These are phyloP conservation scores for Megalonaias nervosa DNA, from an alignment of 1,140 invertebrate species.

Conservation along the genomic window DNA sequence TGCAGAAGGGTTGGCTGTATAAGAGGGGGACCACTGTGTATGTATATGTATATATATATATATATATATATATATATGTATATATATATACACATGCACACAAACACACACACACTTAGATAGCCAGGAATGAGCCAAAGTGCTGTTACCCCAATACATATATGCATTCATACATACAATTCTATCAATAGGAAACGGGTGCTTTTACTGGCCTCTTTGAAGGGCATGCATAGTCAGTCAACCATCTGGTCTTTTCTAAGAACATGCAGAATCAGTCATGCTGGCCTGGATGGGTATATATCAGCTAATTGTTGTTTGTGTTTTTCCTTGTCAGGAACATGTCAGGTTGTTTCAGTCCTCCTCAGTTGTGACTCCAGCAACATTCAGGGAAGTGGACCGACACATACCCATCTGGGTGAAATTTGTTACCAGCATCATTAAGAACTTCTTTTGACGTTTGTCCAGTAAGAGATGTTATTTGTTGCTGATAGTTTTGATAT, in stretches of 20 bases:
- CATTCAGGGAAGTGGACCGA: constrained; percentile 69
- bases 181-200: not conserved
- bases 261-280: no score
- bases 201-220: not conserved
- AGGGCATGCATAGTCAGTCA: no score
- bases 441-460: constrained; percentile 68
- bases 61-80: no score
- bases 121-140: no score
- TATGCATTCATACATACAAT: not conserved
- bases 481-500: no score
- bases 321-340: constrained; percentile 72
- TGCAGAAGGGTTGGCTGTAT: no score
- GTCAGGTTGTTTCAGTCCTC: constrained; percentile 77
- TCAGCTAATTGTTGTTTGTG: constrained; percentile 1
- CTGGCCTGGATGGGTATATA: not conserved
- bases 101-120: no score
- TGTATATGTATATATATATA: no score
- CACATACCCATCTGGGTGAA: constrained; percentile 73
- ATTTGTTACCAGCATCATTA: constrained; percentile 70
- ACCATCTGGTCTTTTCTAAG: no score
- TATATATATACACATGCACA: no score
- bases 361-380: constrained; percentile 65
- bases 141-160: not conserved
- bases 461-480: no score
- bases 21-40: no score